Conservation (phyloP, 2,888 invertebrate species). For the Danaus chrysippus region DNA sequence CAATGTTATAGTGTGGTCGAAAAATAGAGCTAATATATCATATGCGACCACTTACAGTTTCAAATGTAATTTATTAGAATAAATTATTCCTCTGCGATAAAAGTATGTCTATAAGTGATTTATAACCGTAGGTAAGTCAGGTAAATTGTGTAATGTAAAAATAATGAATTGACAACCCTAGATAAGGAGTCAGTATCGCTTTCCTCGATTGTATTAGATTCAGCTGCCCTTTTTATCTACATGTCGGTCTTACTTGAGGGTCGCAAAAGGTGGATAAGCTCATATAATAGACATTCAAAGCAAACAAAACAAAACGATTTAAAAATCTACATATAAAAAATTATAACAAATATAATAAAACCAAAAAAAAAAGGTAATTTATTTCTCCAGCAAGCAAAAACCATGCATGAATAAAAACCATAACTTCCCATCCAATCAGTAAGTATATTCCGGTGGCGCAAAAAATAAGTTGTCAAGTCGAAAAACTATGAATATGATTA, state of each 20-base stretch:
- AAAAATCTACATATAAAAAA: not conserved
- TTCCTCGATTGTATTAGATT: constrained; percentile 78
- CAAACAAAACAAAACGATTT: not conserved
- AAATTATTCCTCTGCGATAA: no score
- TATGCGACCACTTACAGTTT: constrained; percentile 19
- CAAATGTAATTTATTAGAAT: not conserved
- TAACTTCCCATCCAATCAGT: constrained; percentile 8
- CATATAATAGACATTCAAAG: constrained; percentile 23
- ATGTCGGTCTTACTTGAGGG: constrained; percentile 66
- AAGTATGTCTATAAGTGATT: no score
- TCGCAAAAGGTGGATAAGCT: constrained; percentile 61
- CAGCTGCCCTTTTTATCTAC: constrained; percentile 79
- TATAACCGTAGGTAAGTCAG: not conserved
- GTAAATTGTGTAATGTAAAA: constrained; percentile 18
- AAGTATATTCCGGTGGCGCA: constrained; percentile 12
- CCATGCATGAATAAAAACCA: constrained; percentile 12
- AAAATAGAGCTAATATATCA: constrained; percentile 51
- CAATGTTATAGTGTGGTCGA: constrained; percentile 64
- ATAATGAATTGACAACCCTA: constrained; percentile 54
- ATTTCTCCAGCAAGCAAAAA: constrained; percentile 15
- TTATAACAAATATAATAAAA: not conserved
- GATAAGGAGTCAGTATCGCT: constrained; percentile 63
- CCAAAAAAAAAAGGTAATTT: not conserved
- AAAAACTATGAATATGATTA: constrained; percentile 77
- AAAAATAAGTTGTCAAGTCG: constrained; percentile 41